Base-by-base conservation (phyloP, 2,888 invertebrate genomes). In the Chesias legatella region DNA sequence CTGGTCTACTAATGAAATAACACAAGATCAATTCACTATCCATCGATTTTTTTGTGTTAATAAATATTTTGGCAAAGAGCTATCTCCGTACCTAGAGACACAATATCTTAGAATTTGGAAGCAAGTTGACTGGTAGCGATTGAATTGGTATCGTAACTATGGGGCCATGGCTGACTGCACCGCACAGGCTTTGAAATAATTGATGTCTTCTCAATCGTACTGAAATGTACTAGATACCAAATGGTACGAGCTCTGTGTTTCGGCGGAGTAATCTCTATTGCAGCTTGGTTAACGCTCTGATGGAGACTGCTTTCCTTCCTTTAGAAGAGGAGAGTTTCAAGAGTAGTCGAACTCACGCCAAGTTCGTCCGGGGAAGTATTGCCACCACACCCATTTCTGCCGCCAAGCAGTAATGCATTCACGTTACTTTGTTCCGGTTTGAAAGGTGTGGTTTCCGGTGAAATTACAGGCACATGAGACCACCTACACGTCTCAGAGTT, bases 171-270 rank as follows among this genome's bases (percentile, higher is more conserved):
- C 42, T 50, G 60, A 49, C 56, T 62, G 58, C 56, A 46, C 53
- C 52, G 56, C 56, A 56, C 58, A 48, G 60, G 58, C 52, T 59
- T 36, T 53, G 58, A 66, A 71, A 73, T 75, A 73, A 75, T 73
- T 72, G 67, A 73, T 73, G 66, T 61, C 61, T 60, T 61, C 64
- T 64, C 60, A 56, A 57, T 51, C 56, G 60, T 46, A 59, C 48
- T 38, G 60, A 63, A 64, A 63, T 60, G 55, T 59, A 50, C 54
- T 48, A 47, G 54, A 48, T 52, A 46, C 44, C 44, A 20, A 45
- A 44, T 44, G 36, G 33, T 46, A 35, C 23, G 47, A 51, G 44
- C 41, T 48, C 48, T 45, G 34, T 48, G 25, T 30, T 37, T 27
- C 38, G 37, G 33, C 26, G 26, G 34, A 45, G 50, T 38, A 46